Conservation (phyloP, 2,797 vertebrate species). For the Chromobotia macracanthus region DNA sequence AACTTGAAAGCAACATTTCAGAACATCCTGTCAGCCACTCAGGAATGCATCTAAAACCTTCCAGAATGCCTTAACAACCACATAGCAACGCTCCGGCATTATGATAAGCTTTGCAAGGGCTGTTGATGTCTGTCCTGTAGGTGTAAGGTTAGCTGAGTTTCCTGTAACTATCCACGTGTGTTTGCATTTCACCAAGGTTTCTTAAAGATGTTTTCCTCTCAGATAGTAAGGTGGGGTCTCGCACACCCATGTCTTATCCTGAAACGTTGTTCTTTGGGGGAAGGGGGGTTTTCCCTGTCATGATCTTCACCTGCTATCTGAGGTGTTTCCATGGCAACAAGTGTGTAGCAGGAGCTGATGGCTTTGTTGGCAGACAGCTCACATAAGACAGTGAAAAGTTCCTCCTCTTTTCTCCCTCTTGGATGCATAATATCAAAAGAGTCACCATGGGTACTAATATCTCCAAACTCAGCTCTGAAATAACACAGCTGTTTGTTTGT, state of each 20-base stretch:
- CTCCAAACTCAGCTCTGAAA: too few relatives aligned
- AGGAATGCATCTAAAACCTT: too few relatives aligned
- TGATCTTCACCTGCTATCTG: slow-evolving; percentile 59
- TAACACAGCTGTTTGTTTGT: too few relatives aligned
- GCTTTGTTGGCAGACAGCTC: slow-evolving; percentile 63
- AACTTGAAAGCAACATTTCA: too few relatives aligned
- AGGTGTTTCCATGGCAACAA: slow-evolving; percentile 77
- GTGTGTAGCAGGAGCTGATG: slow-evolving; percentile 62
- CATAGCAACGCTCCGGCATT: too few relatives aligned
- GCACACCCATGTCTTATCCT: background rate
- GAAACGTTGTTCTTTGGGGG: background rate
- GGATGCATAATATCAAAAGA: slow-evolving; percentile 28
- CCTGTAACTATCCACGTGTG: background rate
- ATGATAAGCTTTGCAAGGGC: too few relatives aligned
- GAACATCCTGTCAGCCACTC: background rate
- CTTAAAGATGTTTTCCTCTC: background rate
- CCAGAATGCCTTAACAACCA: too few relatives aligned
- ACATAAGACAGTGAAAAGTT: slow-evolving; percentile 59
- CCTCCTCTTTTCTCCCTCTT: slow-evolving; percentile 47
- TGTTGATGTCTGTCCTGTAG: too few relatives aligned
- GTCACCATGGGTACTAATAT: too few relatives aligned
- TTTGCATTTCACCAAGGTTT: background rate
- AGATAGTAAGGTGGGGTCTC: background rate
- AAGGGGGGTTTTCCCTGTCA: slow-evolving; percentile 43
- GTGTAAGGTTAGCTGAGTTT: too few relatives aligned